phyloP scores from a whole-genome alignment of 2,888 invertebrate species.

The Drosophila helvetica region DNA sequence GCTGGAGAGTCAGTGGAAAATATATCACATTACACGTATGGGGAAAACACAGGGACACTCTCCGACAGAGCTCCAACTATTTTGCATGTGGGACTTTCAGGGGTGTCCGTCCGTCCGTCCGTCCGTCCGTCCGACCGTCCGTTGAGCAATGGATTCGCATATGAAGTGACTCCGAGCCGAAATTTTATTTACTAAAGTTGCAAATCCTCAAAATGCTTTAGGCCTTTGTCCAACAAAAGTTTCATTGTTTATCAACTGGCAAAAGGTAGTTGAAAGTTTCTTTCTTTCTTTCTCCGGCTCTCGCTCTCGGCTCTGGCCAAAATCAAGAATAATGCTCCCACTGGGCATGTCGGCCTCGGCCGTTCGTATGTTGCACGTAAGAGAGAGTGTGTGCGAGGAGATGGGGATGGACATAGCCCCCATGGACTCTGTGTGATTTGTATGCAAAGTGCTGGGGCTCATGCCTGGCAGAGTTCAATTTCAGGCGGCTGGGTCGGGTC shows the following conservation, averaged over 20 bases:
- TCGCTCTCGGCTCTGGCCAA: slow-evolving; percentile 26
- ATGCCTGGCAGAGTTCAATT: slow-evolving; percentile 68
- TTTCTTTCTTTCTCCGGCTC: not conserved
- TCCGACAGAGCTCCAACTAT: slow-evolving; percentile 64
- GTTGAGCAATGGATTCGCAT: slow-evolving; percentile 57
- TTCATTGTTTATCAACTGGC: slow-evolving; percentile 73
- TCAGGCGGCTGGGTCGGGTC: slow-evolving; percentile 43
- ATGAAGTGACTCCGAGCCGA: slow-evolving; percentile 59
- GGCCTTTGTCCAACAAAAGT: slow-evolving; percentile 54
- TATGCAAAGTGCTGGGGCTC: slow-evolving; percentile 75
- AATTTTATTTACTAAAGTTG: slow-evolving; percentile 75
- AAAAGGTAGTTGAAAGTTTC: slow-evolving; percentile 49
- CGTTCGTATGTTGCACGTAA: slow-evolving; percentile 8
- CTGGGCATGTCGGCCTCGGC: slow-evolving; percentile 52
- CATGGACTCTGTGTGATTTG: slow-evolving; percentile 69
- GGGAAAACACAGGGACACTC: slow-evolving; percentile 42
- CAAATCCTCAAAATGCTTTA: slow-evolving; percentile 71
- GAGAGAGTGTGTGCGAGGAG: slow-evolving; percentile 20
- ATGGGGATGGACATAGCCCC: slow-evolving; percentile 7
- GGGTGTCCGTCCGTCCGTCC: slow-evolving; percentile 13
- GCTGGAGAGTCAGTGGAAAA: slow-evolving; percentile 33
- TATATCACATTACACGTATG: slow-evolving; percentile 70
- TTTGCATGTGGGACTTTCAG: slow-evolving; percentile 60
- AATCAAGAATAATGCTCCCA: slow-evolving; percentile 79
- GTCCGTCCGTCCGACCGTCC: slow-evolving; percentile 26